Evolutionary conservation across 2,888 invertebrate genomes (phyloP).

Genomic region (Sminthurinus aureus): DNA sequence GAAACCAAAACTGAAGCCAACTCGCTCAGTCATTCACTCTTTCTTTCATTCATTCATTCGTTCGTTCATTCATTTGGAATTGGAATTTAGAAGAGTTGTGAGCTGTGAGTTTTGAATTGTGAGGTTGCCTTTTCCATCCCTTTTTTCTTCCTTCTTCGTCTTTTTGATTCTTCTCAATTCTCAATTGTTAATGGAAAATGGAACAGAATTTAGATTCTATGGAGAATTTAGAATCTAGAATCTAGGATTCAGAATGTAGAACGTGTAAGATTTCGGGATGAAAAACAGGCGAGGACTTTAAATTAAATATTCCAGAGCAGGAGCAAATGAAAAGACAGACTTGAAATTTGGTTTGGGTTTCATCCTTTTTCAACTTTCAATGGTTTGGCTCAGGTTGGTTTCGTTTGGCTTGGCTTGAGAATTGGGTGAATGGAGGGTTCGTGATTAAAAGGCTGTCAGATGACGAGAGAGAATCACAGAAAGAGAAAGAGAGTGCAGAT

Average conservation of each 20-base stretch:
- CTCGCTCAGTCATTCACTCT: no score
- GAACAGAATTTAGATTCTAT: neutral
- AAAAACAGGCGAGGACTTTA: no score
- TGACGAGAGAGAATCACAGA: constrained; percentile 27
- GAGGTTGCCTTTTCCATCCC: neutral
- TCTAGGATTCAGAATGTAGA: no score
- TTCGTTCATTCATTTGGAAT: no score
- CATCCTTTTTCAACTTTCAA: neutral
- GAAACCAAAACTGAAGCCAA: no score
- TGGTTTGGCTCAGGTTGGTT: neutral
- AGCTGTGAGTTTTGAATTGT: neutral
- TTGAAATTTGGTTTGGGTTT: neutral
- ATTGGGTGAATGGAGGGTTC: constrained; percentile 3
- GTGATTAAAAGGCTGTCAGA: constrained; percentile 33
- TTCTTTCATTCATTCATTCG: neutral
- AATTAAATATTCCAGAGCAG: neutral
- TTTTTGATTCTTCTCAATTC: neutral
- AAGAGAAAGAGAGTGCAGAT: neutral
- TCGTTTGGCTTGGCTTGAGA: neutral
- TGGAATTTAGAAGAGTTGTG: neutral
- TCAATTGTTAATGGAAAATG: no score
- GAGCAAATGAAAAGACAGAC: neutral
- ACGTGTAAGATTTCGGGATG: no score
- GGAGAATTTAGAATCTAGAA: neutral
- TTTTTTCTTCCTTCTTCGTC: neutral